These are phyloP conservation scores for Andrena camellia DNA, from an alignment of 2,888 invertebrate species.

Conservation along the genomic window DNA sequence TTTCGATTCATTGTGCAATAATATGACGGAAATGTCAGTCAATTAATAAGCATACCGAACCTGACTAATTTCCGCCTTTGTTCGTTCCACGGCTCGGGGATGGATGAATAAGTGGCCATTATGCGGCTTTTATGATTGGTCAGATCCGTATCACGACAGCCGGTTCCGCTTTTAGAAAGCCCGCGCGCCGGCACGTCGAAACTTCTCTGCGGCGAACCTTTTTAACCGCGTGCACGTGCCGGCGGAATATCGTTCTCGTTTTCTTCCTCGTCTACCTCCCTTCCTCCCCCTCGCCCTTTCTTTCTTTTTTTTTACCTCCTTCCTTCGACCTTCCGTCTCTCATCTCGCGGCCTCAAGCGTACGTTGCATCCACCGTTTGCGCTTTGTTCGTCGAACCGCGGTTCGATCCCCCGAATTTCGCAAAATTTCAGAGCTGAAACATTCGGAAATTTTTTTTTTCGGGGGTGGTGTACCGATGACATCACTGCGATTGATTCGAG, in stretches of 20 bases:
- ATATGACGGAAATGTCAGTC: conserved; percentile 85
- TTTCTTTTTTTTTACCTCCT: background rate
- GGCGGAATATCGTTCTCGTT: conserved; percentile 64
- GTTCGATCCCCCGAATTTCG: background rate
- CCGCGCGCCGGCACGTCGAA: conserved; percentile 79
- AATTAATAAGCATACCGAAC: conserved; percentile 85
- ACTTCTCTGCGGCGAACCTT: conserved; percentile 80
- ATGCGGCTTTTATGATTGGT: conserved; percentile 85
- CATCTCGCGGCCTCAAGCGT: conserved; percentile 1
- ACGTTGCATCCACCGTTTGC: background rate
- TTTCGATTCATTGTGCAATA: conserved; percentile 79
- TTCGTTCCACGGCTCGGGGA: conserved; percentile 72
- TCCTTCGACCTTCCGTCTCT: conserved; percentile 4
- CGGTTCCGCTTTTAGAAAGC: conserved; percentile 84
- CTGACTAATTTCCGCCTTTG: conserved; percentile 85
- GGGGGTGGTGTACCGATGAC: background rate
- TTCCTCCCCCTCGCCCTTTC: background rate
- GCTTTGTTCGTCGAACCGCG: background rate
- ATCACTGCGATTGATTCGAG: too few species aligned
- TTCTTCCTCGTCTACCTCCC: conserved; percentile 7
- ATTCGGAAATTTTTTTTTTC: background rate
- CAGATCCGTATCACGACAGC: conserved; percentile 85
- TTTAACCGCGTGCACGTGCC: conserved; percentile 83
- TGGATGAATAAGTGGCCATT: conserved; percentile 84
- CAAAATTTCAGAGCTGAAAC: background rate